These are phyloP conservation scores for Coendou prehensilis DNA, from an alignment of 2,797 vertebrate genomes.

Conservation along the genomic window DNA sequence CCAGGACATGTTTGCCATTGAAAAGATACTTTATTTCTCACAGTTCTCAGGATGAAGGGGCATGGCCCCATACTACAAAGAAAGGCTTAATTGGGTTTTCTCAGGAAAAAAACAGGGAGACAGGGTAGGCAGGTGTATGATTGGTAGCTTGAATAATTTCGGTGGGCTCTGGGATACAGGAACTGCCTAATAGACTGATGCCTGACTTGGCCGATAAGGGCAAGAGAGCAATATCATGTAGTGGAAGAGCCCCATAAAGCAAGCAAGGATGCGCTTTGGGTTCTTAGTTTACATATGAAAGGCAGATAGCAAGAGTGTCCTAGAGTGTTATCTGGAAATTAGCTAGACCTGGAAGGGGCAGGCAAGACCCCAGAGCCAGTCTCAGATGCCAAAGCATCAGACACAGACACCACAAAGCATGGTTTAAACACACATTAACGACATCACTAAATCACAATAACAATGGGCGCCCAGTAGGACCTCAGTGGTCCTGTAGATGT, in stretches of 20 bases:
- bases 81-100: background rate
- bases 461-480: background rate
- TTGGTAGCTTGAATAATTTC: background rate
- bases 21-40: background rate
- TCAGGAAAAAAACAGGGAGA: background rate
- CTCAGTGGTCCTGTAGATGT: background rate
- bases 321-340: background rate
- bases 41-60: background rate
- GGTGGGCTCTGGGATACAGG: background rate
- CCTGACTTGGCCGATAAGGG: background rate
- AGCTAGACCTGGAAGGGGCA: background rate
- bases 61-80: background rate
- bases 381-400: background rate
- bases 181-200: background rate
- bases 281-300: background rate
- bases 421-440: background rate
- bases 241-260: background rate
- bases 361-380: background rate
- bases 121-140: background rate
- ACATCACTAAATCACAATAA: slow-evolving; percentile 21
- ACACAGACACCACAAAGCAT: background rate
- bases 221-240: background rate
- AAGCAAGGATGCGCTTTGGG: background rate
- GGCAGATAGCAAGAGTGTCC: background rate
- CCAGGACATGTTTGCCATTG: background rate